Evolutionary conservation across 2,888 invertebrate species (phyloP).

Genomic region (Icerya purchasi): DNA sequence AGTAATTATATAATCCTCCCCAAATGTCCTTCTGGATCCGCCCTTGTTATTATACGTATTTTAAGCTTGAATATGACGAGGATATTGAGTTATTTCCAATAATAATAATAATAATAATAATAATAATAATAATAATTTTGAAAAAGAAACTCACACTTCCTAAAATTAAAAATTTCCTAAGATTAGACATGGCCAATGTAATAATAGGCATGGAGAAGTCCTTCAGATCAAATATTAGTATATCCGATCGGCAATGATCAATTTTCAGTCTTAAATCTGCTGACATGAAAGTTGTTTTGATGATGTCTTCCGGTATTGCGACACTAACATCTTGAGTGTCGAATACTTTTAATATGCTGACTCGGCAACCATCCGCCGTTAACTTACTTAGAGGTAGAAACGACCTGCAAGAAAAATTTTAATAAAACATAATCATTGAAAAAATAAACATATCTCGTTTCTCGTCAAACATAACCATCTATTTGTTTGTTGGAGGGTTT

Average conservation of each 20-base stretch:
- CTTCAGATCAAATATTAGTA: slow-evolving; percentile 16
- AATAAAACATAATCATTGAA: too few relatives aligned
- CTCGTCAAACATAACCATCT: too few relatives aligned
- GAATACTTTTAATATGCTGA: slow-evolving; percentile 17
- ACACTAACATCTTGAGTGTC: slow-evolving; percentile 15
- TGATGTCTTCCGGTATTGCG: slow-evolving; percentile 13
- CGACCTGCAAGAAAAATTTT: slow-evolving; percentile 15
- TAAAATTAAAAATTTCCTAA: slow-evolving; percentile 7
- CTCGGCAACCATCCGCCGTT: slow-evolving; percentile 18
- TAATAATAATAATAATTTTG: too few relatives aligned
- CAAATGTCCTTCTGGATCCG: too few relatives aligned
- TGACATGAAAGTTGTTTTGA: slow-evolving; percentile 18
- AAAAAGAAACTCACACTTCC: slow-evolving; percentile 8
- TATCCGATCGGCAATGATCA: slow-evolving; percentile 16
- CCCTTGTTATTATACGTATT: too few relatives aligned
- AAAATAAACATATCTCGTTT: too few relatives aligned
- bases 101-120: too few relatives aligned
- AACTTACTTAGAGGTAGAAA: slow-evolving; percentile 19
- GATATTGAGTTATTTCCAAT: too few relatives aligned
- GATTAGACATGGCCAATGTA: slow-evolving; percentile 4
- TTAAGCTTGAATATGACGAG: too few relatives aligned
- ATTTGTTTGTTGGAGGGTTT: too few relatives aligned
- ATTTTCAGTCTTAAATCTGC: slow-evolving; percentile 18
- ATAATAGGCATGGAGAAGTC: slow-evolving; percentile 14
- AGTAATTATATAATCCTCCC: too few relatives aligned